Evolutionary conservation across 1,140 invertebrate species (phyloP).

Genomic region (Phenacoccus solenopsis): DNA sequence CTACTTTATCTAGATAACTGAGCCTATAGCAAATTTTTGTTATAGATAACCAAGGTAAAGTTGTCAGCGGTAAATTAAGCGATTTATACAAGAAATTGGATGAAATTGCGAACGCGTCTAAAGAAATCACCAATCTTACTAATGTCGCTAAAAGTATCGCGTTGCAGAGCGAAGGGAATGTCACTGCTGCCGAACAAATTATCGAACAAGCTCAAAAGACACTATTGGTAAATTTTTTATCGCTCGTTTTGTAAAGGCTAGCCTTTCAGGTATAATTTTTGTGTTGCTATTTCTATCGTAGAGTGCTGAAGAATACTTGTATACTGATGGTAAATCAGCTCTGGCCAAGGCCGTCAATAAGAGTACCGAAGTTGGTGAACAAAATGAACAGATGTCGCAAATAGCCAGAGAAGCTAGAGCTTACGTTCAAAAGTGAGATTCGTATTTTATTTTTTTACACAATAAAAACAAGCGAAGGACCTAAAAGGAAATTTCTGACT

Average conservation of each 20-base stretch:
- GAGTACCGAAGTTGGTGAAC: conserved; percentile 74
- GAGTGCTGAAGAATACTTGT: conserved; percentile 58
- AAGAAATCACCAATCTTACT: neutral
- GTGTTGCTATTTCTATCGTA: conserved; percentile 28
- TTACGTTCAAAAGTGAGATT: conserved; percentile 55
- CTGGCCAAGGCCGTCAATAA: conserved; percentile 64
- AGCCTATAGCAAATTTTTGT: neutral
- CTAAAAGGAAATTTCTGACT: conserved; percentile 22
- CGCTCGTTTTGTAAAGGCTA: neutral
- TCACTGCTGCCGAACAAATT: neutral
- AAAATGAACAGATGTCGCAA: conserved; percentile 79
- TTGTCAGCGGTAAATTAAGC: neutral
- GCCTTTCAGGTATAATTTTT: neutral
- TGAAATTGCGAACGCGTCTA: conserved; percentile 3
- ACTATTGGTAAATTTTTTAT: neutral
- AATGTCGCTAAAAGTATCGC: neutral
- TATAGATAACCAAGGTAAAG: neutral
- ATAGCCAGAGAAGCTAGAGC: conserved; percentile 74
- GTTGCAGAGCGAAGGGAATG: neutral
- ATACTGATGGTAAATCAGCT: conserved; percentile 63
- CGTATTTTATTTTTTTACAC: conserved; percentile 14
- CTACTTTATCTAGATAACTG: no score
- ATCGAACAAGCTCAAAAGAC: neutral
- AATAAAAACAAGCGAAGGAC: no score
- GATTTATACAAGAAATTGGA: neutral